Conservation (phyloP, 2,797 vertebrate species). For the Echeneis naucrates region DNA sequence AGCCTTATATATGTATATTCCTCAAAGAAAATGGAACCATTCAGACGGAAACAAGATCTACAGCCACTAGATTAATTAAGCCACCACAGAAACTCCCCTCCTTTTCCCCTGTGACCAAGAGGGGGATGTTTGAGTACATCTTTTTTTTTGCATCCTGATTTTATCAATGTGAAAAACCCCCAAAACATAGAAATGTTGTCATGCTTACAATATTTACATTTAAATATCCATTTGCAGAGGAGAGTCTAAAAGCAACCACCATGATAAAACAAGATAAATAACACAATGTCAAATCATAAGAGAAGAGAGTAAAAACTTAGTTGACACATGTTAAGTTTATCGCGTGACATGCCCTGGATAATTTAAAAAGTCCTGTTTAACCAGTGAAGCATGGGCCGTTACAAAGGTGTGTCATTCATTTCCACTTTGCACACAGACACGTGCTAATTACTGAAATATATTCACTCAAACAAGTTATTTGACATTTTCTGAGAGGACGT, state of each 20-base stretch:
- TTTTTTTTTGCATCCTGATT: neutral
- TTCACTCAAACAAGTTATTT: neutral
- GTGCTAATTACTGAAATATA: neutral
- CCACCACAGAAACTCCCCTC: conserved; percentile 20
- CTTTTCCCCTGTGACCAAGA: conserved; percentile 15
- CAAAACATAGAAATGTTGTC: neutral
- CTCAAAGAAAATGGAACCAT: conserved; percentile 28
- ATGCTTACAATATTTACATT: neutral
- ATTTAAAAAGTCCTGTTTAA: neutral
- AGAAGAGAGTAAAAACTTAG: neutral
- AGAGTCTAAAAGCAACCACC: neutral
- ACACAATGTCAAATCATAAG: neutral
- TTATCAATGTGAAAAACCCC: neutral
- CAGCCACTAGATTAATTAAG: neutral
- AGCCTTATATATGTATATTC: conserved; percentile 58
- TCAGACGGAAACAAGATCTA: neutral
- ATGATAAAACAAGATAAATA: neutral
- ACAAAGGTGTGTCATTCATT: neutral
- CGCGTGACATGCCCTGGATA: neutral
- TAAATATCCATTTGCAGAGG: neutral
- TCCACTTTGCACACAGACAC: neutral
- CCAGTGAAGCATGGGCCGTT: conserved; percentile 6
- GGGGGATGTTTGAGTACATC: neutral
- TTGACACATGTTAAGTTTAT: neutral
- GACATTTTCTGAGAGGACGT: conserved; percentile 8